These are phyloP conservation scores for Molossus alvarezi DNA, from an alignment of 2,797 vertebrate species.

Conservation along the genomic window DNA sequence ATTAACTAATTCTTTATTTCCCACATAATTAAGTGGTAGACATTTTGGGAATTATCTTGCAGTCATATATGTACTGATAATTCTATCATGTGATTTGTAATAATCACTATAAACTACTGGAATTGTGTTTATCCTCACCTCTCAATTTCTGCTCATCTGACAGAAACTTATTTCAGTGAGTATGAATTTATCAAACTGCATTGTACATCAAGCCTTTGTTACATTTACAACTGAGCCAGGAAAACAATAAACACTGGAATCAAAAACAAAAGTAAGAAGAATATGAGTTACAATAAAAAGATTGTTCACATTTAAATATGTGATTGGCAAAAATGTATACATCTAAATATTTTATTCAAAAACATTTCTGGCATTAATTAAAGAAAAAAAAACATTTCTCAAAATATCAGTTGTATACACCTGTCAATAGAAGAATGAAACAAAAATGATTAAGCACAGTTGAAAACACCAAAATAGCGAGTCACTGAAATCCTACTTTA, in stretches of 20 bases:
- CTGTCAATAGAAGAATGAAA: neutral
- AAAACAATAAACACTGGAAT: neutral
- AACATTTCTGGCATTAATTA: neutral
- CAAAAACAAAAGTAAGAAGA: neutral
- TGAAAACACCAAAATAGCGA: neutral
- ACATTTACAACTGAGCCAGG: neutral
- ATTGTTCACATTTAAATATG: neutral
- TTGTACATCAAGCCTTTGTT: neutral
- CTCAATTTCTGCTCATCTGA: neutral
- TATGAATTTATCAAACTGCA: constrained; percentile 27
- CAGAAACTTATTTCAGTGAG: neutral
- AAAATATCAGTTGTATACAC: constrained; percentile 3
- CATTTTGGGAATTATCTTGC: neutral
- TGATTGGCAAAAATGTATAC: neutral
- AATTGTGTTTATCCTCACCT: constrained; percentile 7
- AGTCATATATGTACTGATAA: neutral
- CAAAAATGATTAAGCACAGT: neutral
- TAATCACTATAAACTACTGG: neutral
- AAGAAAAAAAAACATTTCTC: neutral
- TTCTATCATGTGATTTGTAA: constrained; percentile 2
- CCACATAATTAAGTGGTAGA: constrained; percentile 30
- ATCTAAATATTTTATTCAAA: neutral
- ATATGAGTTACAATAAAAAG: constrained; percentile 1
- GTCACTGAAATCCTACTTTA: neutral
- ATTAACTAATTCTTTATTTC: constrained; percentile 11